Base-by-base conservation (phyloP, 2,797 vertebrate genomes). In the Eutrigla gurnardus region DNA sequence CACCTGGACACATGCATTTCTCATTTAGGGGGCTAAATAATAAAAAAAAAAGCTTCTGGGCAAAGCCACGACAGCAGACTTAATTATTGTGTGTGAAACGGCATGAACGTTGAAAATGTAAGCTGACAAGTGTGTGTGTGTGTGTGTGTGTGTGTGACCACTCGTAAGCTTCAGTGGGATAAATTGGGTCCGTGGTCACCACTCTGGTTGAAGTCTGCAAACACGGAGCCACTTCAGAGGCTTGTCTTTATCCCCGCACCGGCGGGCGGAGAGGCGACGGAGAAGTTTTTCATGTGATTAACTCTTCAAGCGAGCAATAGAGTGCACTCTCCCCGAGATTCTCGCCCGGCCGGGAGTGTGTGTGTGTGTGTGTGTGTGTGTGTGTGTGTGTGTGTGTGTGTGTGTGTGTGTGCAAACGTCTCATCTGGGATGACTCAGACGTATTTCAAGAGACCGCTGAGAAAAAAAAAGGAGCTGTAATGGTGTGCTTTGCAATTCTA, bases 391-490 rank as follows among this genome's bases (percentile, higher is more conserved):
- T 25, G 25, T 25, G 25, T 25, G 25, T 25, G 25, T 25, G 25
- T 25, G 25, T 25, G 25, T 25, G 25, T 25, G 25, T 84, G 66
- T 61, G 64, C 65, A 89, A 87, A 88, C 74, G 84, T 87, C 82
- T 91, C 86, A 81, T 90, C 71, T 88, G 80, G 88, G 90, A 89
- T 86, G 80, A 92, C 82, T 90, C 84, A 82, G 81, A 73, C 73
- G 66, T 81, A 83, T 89, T 87, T 88, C 75, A 85, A 91, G 76
- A 84, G 84, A 73, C 46, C 14, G 25, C 50, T 25, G 25, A 25
- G 25, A 25, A 25, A 13, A 71, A 83, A 86, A 32, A 12, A 71
- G 81, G 85, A 77, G 75, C 78, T 78, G 63, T 59, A 72, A 75
- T 81, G 80, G 79, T 73, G 79, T 73, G 59, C 75, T 91, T 86